These are phyloP conservation scores for Drosophila obscura DNA, from an alignment of 1,140 invertebrate species.

Conservation along the genomic window DNA sequence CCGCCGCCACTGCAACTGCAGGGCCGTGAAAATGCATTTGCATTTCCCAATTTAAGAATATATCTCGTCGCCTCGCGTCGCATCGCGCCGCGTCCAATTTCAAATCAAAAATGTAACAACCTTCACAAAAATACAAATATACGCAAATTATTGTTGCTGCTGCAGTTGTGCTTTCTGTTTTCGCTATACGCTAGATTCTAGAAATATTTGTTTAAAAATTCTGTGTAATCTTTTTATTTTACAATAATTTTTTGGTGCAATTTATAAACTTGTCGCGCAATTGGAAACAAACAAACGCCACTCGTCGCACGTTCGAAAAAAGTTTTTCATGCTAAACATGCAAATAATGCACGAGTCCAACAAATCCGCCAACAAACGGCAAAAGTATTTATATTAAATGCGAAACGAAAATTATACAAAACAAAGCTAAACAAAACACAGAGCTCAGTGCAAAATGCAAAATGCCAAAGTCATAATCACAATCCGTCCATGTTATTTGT, in stretches of 20 bases:
- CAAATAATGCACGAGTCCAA: constrained; percentile 5
- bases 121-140: constrained; percentile 47
- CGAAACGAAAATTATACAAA: constrained; percentile 19
- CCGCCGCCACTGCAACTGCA: constrained; percentile 50
- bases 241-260: constrained; percentile 28
- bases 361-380: constrained; percentile 8
- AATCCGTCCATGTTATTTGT: constrained; percentile 40
- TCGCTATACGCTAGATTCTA: neutral
- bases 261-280: constrained; percentile 71
- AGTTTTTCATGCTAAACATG: constrained; percentile 28
- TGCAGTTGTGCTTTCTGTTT: constrained; percentile 18
- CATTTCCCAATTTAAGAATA: constrained; percentile 38
- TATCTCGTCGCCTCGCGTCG: constrained; percentile 21
- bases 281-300: constrained; percentile 50
- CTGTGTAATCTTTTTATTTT: constrained; percentile 16
- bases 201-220: too few species aligned
- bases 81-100: constrained; percentile 28
- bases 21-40: constrained; percentile 56
- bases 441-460: constrained; percentile 13
- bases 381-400: constrained; percentile 2
- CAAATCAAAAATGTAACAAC: constrained; percentile 36
- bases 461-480: constrained; percentile 24
- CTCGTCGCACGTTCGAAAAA: constrained; percentile 56
- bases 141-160: constrained; percentile 28
- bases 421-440: constrained; percentile 16